Base-by-base conservation (phyloP, 2,113 vertebrate genomes). In the Callithrix jacchus region DNA sequence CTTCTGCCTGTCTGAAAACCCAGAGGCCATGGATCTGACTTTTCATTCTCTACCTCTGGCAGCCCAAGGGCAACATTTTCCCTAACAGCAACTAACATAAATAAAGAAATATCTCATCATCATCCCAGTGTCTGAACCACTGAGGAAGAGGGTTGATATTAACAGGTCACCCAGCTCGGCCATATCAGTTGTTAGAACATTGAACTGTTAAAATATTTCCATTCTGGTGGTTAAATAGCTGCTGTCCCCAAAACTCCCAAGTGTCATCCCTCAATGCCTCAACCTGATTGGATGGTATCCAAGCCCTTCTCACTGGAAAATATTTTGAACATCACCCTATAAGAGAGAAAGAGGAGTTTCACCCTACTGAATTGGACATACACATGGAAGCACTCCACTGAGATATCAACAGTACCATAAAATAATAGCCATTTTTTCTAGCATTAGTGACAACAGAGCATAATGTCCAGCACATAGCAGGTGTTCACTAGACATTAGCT, bases 401-500 rank as follows among this genome's bases (percentile, higher is more conserved):
- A 89, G 32, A 64, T 76, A n/a, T 30, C 40, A 85, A 80, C 9
- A n/a, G 30, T 21, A 42, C 56, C 25, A 8, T 32, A 66, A 80
- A 89, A 45, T 30, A 37, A 40, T 11, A 47, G 58, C n/a, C 87
- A 49, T 91, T 90, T 81, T 42, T 91, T 68, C 16, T 1, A 49
- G 74, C 77, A 47, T 77, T 2, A 88, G 27, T 4, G 66, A 79
- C 30, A 45, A n/a, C 8, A 20, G 85, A 42, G 5, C 74, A n/a
- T n/a, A 52, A 74, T 14, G 81, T 82, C 88, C 23, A 21, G 70
- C 52, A 80, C 73, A 70, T 2, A 58, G 73, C 95, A 94, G 96
- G 91, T 96, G 91, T 94, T 96, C 87, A 66, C 84, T 52, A 82
- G 93, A 96, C 90, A 92, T 95, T 61, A 92, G 77, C 56, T 10